Base-by-base conservation (phyloP, 2,888 invertebrate genomes). In the Phortica magna region DNA sequence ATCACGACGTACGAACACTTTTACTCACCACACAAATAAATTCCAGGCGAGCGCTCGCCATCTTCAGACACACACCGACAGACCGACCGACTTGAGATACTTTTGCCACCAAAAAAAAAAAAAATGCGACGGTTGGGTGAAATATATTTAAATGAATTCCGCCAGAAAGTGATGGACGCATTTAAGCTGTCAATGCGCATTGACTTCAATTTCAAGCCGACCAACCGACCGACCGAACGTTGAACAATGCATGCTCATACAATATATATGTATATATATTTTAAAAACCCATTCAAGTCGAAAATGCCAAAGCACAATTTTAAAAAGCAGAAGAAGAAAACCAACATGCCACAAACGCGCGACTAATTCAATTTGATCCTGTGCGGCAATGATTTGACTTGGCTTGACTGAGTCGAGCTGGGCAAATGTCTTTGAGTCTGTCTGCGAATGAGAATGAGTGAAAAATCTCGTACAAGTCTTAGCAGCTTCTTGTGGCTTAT, bases 151-250 rank as follows among this genome's bases (percentile, higher is more conserved):
- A 87, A 86, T 89, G 84, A 87, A 88, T 86, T 89, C 88, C 84
- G 80, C 80, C 82, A 73, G 77, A 78, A 88, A 84, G 85, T 90
- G 90, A 89, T 89, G 90, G 90, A 88, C 87, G 88, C 89, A 90
- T 89, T 90, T 89, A 90, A 90, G 86, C 89, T 89, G 90, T 90
- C 90, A 90, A 89, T 87, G 85, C 83, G 83, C 83, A 89, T 89
- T 82, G 85, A 82, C 88, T 83, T 87, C 83, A 83, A 79, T 55
- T 31, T 14, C 68, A 22, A 42, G 59, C 67, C 73, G n/a, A n/a
- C n/a, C n/a, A n/a, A n/a, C n/a, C n/a, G n/a, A n/a, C n/a, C n/a
- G n/a, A n/a, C n/a, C n/a, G 76, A 79, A 77, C 76, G 75, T 70
- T 72, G 75, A 70, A 42, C 64, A 74, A 61, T 19, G 19, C 19